Evolutionary conservation across 2,797 vertebrate species (phyloP), one percentile per base, ranked within the genome.

Genomic region (Melanogrammus aeglefinus): DNA sequence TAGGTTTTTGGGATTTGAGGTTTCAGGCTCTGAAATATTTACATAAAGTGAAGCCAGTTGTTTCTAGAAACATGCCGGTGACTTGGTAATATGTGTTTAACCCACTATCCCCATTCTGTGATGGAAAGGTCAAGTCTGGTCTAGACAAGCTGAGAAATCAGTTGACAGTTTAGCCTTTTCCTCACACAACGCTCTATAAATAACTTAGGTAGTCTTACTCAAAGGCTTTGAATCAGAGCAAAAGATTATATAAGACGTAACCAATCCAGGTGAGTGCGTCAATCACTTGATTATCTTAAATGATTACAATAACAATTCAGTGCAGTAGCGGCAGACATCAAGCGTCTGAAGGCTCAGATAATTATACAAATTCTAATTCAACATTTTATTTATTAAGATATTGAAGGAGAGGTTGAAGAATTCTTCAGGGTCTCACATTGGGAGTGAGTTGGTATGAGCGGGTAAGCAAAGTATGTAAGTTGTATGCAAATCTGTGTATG

Each of bases 21-120:
- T 27, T 24, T 27, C 69, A 10, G 71, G 29, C 69, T 74, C 83
- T 86, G 75, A 86, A 88, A 89, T 84, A 89, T 83, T 80, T 81
- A 82, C 77, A 83, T 73, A 77, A 80, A 76, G 16, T 78, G 75
- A 80, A 79, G 51, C n/a, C 77, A 73, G 80, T 27, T 81, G 39
- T 79, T 51, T 16, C 44, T 18, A 51, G 44, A 51, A 51, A 16
- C 44, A 51, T 51, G 86, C 77, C 74, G 79, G 80, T 72, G 77
- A 79, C 78, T 66, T 73, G 76, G 82, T 80, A 44, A 13, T 57
- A n/a, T 76, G 29, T 76, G 75, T 77, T 33, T 78, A 79, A 73
- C 24, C 18, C 24, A 72, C 63, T 18, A 16, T 3, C 44, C 74
- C 71, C 69, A 76, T 77, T 76, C 69, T 18, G 29, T 14, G 27